These are phyloP conservation scores for Ciona savignyi DNA, from an alignment of 23 tunicate genomes.

Conservation along the genomic window DNA sequence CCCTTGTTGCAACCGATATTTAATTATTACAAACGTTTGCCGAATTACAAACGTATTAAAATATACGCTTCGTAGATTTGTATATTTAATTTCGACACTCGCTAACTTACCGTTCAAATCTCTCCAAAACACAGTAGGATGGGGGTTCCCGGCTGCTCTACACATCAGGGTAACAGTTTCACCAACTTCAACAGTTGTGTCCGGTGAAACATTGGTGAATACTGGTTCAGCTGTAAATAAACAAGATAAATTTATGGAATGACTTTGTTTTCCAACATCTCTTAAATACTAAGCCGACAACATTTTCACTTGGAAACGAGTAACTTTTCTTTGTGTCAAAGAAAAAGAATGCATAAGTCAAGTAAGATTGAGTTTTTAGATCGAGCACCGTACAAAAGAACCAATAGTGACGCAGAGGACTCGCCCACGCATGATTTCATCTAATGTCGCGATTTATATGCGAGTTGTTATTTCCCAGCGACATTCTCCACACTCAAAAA, in stretches of 20 bases:
- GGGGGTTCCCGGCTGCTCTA: constrained; percentile 52
- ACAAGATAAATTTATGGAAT: too few relatives aligned
- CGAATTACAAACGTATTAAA: too few relatives aligned
- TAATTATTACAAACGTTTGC: too few relatives aligned
- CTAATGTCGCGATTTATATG: neutral
- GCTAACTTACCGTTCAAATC: constrained; percentile 20
- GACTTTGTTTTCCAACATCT: too few relatives aligned
- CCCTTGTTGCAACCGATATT: too few relatives aligned
- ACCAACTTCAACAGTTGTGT: constrained; percentile 36
- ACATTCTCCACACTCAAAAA: too few relatives aligned
- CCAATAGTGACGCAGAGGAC: neutral
- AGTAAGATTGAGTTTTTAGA: neutral
- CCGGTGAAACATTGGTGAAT: constrained; percentile 1
- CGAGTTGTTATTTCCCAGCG: neutral
- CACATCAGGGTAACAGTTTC: constrained; percentile 58
- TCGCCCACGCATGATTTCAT: constrained; percentile 1
- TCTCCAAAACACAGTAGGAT: constrained; percentile 54
- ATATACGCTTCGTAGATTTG: too few relatives aligned
- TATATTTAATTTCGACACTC: neutral
- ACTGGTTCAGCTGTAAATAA: constrained; percentile 26
- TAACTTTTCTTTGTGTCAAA: too few relatives aligned
- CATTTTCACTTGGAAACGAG: too few relatives aligned
- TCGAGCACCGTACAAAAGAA: neutral
- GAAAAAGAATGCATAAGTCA: neutral
- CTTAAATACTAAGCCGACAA: too few relatives aligned